Base-by-base conservation (phyloP, 2,888 invertebrate species). In the Matsumyia berberina region DNA sequence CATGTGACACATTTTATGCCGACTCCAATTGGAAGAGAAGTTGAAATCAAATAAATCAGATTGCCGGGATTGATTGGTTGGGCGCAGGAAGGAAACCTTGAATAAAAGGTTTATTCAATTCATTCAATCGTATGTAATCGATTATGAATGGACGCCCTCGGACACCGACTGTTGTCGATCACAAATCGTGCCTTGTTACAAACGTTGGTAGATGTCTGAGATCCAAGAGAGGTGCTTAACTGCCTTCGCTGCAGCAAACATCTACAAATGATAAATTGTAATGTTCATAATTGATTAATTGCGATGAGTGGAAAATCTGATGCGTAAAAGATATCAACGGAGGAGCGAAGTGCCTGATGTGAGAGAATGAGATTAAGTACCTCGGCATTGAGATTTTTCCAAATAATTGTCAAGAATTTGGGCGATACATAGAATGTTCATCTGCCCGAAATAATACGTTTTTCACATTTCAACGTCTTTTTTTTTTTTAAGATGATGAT, bases 221-320 rank as follows among this genome's bases (percentile, higher is more conserved):
- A 11, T 15, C 11, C 9, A n/a, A n/a, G n/a, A n/a, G 15, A 29
- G 24, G 5, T 7, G 17, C 37, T 31, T 69, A 55, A 55, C 55
- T 53, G n/a, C 15, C 17, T 55, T 53, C 31, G 35, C 51, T 17
- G 9, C 17, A 46, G 19, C 8, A 15, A 46, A 44, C 8, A 51
- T 11, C 51, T 9, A 37, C 39, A 8, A 12, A 19, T 19, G 19
- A n/a, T 24, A 15, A 11, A 44, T 57, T 17, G 33, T 42, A 8
- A 19, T 51, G 15, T 62, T 53, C 53, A 62, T 73, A 62, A 33
- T 42, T 73, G 62, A 62, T 44, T 62, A 44, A 73, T 64, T 51
- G 53, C 39, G 62, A 73, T 24, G 24, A 15, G 12, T 53, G 62
- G 53, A 42, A 39, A 62, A 42, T 39, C 39, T 39, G 31, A 33